Base-by-base conservation (phyloP, 2,113 vertebrate species). In the Sebastes schlegelii region DNA sequence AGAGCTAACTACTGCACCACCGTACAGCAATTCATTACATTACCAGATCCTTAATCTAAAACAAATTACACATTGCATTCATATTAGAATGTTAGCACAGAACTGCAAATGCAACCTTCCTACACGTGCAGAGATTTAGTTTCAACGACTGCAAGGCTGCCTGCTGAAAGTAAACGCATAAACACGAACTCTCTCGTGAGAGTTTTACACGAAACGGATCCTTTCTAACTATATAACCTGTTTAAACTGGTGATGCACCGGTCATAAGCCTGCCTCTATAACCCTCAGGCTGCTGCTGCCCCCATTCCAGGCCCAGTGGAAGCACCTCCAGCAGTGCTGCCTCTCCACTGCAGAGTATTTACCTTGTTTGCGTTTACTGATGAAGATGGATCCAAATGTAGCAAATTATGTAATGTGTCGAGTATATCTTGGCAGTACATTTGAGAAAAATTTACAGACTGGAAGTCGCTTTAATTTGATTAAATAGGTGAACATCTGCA, bases 321-420 rank as follows among this genome's bases (percentile, higher is more conserved):
- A 78, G 21, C 43, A 52, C 67, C 21, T 45, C 34, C 1, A 12
- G 4, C 43, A 68, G 48, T 40, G 34, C 61, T 52, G 34, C 34
- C 34, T 34, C 34, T 34, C 34, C 34, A 34, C 34, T 34, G 48
- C 48, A 45, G 1, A 46, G 52, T 1, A 46, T 23, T 74, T n/a
- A 5, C 46, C 42, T 43, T 48, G 43, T 51, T 21, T 42, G 8
- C 57, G 16, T 68, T 45, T 43, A 51, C 72, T 14, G 71, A 57
- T 48, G 26, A 55, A 70, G 71, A 57, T 48, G 26, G 62, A 70
- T 69, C 71, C 71, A 82, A 83, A 80, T 48, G 40, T 57, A 48
- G 69, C 43, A 55, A 85, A 79, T 84, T 40, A 71, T 57, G 11
- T 21, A 11, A 58, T 21, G 16, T 60, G 43, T 71, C 23, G 0